Conservation (phyloP, 1,140 invertebrate genomes). For the Arctopsyche grandis region DNA sequence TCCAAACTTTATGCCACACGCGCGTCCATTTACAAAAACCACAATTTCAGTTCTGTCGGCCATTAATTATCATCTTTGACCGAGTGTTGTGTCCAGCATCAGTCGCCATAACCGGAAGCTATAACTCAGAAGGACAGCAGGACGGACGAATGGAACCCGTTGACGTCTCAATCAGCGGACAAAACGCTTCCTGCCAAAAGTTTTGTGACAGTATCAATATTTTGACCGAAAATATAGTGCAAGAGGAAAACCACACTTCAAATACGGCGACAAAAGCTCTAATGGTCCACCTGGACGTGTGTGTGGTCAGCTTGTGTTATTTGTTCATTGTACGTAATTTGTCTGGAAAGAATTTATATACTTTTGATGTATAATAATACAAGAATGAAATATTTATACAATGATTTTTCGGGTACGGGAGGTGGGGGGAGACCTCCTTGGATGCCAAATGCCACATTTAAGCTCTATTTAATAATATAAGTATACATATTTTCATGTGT, state of each 20-base stretch:
- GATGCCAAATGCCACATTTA: too few relatives aligned
- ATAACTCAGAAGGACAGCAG: constrained; percentile 32
- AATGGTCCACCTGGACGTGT: neutral
- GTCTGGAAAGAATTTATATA: too few relatives aligned
- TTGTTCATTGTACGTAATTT: too few relatives aligned
- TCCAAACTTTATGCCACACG: too few relatives aligned
- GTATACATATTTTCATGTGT: too few relatives aligned
- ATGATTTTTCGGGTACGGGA: too few relatives aligned
- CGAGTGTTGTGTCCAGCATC: neutral
- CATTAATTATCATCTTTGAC: constrained; percentile 9
- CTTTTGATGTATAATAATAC: too few relatives aligned
- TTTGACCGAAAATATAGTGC: constrained; percentile 2
- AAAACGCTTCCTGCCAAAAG: constrained; percentile 37
- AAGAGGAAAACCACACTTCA: too few relatives aligned
- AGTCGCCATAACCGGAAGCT: constrained; percentile 26
- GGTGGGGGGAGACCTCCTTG: too few relatives aligned
- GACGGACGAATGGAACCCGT: constrained; percentile 30
- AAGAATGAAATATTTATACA: too few relatives aligned
- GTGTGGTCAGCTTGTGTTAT: neutral
- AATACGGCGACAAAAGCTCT: neutral
- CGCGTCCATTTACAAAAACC: too few relatives aligned
- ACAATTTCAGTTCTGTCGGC: neutral
- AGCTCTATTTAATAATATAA: too few relatives aligned
- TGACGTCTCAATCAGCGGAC: constrained; percentile 48
- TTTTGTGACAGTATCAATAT: constrained; percentile 4